Percentiles rank a stretch among this genome's conserved stretches.
Conservation (phyloP, 2,888 invertebrate genomes). For the Ichneumoninae sp. region DNA sequence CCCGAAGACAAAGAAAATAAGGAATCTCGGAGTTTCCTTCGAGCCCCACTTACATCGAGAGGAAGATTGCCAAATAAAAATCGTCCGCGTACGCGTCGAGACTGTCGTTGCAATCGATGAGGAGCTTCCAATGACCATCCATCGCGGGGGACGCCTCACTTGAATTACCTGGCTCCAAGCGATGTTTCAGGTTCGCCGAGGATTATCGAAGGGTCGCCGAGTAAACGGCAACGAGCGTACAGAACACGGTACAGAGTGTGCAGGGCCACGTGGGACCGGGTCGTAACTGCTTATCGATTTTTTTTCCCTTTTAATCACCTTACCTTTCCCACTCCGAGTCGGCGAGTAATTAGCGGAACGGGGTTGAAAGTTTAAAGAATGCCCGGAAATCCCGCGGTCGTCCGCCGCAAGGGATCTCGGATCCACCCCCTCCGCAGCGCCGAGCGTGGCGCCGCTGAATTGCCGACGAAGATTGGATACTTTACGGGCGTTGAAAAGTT, state of each 20-base stretch:
- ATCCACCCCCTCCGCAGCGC: slow-evolving; percentile 40
- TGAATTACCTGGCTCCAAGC: not conserved
- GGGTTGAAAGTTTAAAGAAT: slow-evolving; percentile 78
- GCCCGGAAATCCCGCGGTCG: slow-evolving; percentile 72
- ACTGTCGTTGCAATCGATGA: slow-evolving; percentile 40
- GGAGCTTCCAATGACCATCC: slow-evolving; percentile 5
- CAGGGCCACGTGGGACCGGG: slow-evolving; percentile 1
- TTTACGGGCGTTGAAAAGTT: slow-evolving; percentile 75
- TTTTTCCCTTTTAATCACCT: slow-evolving; percentile 71
- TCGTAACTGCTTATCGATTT: slow-evolving; percentile 64
- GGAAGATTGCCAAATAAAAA: slow-evolving; percentile 17
- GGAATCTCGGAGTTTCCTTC: slow-evolving; percentile 26
- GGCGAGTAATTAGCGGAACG: slow-evolving; percentile 76
- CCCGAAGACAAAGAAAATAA: slow-evolving; percentile 51
- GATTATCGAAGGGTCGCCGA: slow-evolving; percentile 20
- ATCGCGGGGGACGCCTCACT: slow-evolving; percentile 2
- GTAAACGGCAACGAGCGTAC: slow-evolving; percentile 1
- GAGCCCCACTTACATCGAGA: slow-evolving; percentile 1
- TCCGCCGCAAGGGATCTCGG: slow-evolving; percentile 67
- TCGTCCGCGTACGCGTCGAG: not conserved
- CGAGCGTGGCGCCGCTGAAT: slow-evolving; percentile 52
- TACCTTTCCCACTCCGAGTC: slow-evolving; percentile 70
- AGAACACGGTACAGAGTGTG: not conserved
- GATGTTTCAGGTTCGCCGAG: slow-evolving; percentile 8
- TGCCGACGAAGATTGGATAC: slow-evolving; percentile 51